phyloP scores from a whole-genome alignment of 1,140 invertebrate species.

The Ctenoplectra terminalis region DNA sequence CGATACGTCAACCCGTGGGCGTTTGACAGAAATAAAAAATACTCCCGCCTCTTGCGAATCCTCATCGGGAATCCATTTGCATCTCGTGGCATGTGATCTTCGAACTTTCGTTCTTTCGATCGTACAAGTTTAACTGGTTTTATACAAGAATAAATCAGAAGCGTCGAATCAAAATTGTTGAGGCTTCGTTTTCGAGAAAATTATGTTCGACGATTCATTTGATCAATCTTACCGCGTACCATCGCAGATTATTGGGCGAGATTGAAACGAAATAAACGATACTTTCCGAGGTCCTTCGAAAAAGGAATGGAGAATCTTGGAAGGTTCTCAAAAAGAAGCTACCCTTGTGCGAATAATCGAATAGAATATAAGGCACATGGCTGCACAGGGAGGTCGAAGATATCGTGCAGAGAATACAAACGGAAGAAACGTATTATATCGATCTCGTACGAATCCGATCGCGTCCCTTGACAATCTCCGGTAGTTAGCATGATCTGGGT shows the following conservation, averaged over 20 bases:
- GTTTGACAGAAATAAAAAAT: not conserved
- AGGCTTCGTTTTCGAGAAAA: too few relatives aligned
- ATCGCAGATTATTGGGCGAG: not conserved
- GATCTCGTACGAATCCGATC: conserved; percentile 45
- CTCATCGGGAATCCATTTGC: not conserved
- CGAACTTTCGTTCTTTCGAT: not conserved
- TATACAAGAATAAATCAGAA: too few relatives aligned
- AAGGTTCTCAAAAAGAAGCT: not conserved
- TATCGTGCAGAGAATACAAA: conserved; percentile 6
- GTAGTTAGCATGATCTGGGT: conserved; percentile 56
- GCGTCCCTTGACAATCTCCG: conserved; percentile 43
- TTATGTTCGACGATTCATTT: too few relatives aligned
- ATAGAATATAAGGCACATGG: not conserved
- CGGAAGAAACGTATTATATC: conserved; percentile 24
- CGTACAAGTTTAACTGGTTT: too few relatives aligned
- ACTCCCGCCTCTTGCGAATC: not conserved
- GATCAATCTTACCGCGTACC: too few relatives aligned
- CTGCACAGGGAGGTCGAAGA: not conserved
- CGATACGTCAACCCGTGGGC: not conserved
- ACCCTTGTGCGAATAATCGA: not conserved
- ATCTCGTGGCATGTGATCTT: not conserved
- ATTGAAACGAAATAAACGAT: not conserved
- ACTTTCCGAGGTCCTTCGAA: not conserved
- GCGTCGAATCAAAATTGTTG: too few relatives aligned
- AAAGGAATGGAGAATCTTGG: not conserved